Evolutionary conservation across 2,797 vertebrate genomes (phyloP).

Genomic region (Halcyon smyrnensis): DNA sequence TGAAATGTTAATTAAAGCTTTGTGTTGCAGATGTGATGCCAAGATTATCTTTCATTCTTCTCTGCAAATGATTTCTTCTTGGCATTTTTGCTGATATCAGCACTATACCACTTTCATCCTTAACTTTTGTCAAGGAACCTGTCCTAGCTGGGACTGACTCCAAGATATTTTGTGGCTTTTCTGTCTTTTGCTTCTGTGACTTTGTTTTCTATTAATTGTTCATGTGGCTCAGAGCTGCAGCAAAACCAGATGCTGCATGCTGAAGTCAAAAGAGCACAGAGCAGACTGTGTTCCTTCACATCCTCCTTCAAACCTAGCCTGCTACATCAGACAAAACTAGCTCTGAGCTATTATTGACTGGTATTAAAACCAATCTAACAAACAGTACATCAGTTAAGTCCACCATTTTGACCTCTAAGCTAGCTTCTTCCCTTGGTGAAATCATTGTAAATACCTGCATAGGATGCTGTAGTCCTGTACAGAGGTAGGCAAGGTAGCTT

Average conservation of each 20-base stretch:
- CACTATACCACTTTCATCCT: neutral
- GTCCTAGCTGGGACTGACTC: neutral
- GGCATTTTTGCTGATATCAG: neutral
- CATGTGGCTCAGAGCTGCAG: neutral
- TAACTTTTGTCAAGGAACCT: neutral
- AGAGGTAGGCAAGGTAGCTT: neutral
- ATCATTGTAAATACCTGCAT: neutral
- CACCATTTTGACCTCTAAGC: neutral
- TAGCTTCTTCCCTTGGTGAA: neutral
- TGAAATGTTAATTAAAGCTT: conserved; percentile 69
- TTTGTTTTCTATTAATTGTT: conserved; percentile 1
- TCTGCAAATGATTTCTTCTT: conserved; percentile 10
- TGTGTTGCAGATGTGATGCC: neutral
- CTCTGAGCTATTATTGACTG: neutral
- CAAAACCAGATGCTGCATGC: neutral
- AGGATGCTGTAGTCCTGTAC: neutral
- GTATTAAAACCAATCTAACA: neutral
- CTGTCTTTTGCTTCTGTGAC: neutral
- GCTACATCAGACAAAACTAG: neutral
- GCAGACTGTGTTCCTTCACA: neutral
- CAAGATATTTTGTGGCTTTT: neutral
- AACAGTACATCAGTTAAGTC: neutral
- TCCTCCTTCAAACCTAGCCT: neutral
- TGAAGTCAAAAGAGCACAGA: neutral
- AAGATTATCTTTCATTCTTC: conserved; percentile 1